Evolutionary conservation across 2,113 vertebrate species (phyloP), one percentile per base, ranked within the genome.

Genomic region (Salvelinus namaycush): DNA sequence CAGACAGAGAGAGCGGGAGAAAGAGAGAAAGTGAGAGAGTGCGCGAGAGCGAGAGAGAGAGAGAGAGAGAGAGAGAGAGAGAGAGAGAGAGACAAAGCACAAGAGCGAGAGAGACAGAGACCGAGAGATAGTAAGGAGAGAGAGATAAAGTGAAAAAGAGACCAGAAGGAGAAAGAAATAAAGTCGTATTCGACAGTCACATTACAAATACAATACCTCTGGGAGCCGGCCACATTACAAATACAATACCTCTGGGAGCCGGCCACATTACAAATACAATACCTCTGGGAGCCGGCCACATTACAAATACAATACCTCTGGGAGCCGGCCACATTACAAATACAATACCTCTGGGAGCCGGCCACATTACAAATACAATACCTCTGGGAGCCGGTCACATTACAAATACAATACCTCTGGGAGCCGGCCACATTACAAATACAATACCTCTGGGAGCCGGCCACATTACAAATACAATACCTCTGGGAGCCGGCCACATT

Each of bases 261-360:
- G 75, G 64, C 64, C 64, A 81, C 74, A 82, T 83, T 84, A 77
- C 80, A 76, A 29, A 79, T 13, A 70, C 72, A 73, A 77, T 59
- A 67, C 82, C 44, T 13, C 1, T 62, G 65, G 80, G 78, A 81
- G 49, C 54, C 24, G 75, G 64, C 64, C 64, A 81, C 74, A 82
- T 83, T 84, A 77, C 80, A 76, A 29, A 79, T 13, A 70, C 72
- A 73, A 77, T 59, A 67, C 82, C 44, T 13, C 1, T 62, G 65
- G 80, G 78, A 81, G 49, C 54, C 24, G 75, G 64, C 64, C 64
- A 81, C 74, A 82, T 83, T 84, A 77, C 80, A 76, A 29, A 79
- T 13, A 70, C 72, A 73, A 77, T 59, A 67, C 82, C 44, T 13
- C 1, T 62, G 65, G 80, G 78, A 81, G 49, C 54, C 24, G 75